Conservation (phyloP, 1,140 invertebrate genomes). For the Anoplophora glabripennis region DNA sequence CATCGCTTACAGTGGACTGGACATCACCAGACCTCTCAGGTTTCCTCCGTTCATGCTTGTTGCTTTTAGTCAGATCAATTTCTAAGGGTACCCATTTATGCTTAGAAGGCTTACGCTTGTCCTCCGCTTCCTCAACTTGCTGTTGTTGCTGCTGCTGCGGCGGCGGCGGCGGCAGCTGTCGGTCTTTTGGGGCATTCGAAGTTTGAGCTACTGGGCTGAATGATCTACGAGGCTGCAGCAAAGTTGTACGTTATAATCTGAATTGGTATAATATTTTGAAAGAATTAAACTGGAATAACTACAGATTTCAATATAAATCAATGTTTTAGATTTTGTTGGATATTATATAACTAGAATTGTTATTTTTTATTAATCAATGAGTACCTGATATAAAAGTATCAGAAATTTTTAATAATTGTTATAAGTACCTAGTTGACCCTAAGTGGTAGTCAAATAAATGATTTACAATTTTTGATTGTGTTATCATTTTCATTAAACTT, state of each 20-base stretch:
- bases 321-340: no score
- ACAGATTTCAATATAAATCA: no score
- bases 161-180: neutral
- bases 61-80: slow-evolving; percentile 61
- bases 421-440: no score
- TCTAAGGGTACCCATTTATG: slow-evolving; percentile 76
- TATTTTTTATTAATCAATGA: no score
- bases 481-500: no score
- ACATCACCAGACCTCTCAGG: slow-evolving; percentile 30
- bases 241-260: neutral
- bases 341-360: no score
- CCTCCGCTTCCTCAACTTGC: slow-evolving; percentile 29
- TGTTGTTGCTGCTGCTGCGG: slow-evolving; percentile 10
- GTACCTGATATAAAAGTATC: no score
- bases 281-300: neutral
- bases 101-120: slow-evolving; percentile 54
- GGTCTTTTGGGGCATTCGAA: neutral
- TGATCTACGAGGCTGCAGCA: slow-evolving; percentile 3
- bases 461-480: no score
- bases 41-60: slow-evolving; percentile 31
- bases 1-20: slow-evolving; percentile 45
- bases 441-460: no score
- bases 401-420: no score
- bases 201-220: slow-evolving; percentile 6
- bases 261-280: neutral